A percentile compares a stretch with the other conserved stretches of the same genome.
Conservation (phyloP, 35 echinoderm and acorn worm species). For the Heliocidaris tuberculata region DNA sequence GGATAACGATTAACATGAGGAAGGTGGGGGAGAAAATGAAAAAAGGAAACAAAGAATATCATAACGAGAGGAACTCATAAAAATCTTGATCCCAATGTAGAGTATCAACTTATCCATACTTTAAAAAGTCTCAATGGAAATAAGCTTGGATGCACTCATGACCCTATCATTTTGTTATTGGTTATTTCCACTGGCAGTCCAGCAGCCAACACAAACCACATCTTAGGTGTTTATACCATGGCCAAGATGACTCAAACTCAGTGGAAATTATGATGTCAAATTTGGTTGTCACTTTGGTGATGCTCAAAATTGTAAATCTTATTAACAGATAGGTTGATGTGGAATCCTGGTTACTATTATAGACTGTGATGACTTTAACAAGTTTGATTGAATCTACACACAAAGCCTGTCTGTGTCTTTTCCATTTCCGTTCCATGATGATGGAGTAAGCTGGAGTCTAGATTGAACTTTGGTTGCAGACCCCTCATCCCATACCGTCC, state of each 20-base stretch:
- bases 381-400: constrained; percentile 4
- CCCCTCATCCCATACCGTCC: background rate
- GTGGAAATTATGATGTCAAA: constrained; percentile 29
- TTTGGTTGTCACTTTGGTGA: background rate
- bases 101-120: too few species aligned
- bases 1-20: too few species aligned
- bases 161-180: too few species aligned
- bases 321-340: constrained; percentile 19
- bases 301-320: constrained; percentile 16
- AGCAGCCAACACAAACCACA: background rate
- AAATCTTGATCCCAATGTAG: too few species aligned
- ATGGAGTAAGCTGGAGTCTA: background rate
- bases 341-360: constrained; percentile 25
- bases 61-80: too few species aligned
- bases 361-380: constrained; percentile 45
- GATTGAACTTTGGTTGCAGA: background rate
- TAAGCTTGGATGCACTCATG: too few species aligned
- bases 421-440: constrained; percentile 38
- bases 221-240: background rate
- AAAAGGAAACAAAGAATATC: too few species aligned
- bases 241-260: background rate
- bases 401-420: constrained; percentile 36
- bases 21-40: too few species aligned
- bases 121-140: too few species aligned
- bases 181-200: background rate